A percentile compares a stretch with the other conserved stretches of the same genome.
These are phyloP conservation scores for Trissolcus basalis DNA, from an alignment of 1,140 invertebrate species.

Conservation along the genomic window DNA sequence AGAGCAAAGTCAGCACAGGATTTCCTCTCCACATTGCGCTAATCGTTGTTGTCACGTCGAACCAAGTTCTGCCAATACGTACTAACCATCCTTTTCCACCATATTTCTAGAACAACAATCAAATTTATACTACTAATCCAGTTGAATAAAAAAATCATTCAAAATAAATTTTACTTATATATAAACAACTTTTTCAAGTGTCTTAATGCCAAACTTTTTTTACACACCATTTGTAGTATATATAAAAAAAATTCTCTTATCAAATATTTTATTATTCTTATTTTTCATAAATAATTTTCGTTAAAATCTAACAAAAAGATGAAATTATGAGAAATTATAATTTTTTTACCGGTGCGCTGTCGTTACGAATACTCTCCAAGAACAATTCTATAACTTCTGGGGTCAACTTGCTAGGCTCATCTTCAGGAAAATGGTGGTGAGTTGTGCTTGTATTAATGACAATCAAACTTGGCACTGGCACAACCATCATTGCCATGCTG, in stretches of 20 bases:
- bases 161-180: too few relatives aligned
- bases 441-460: slow-evolving; percentile 93
- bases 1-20: slow-evolving; percentile 89
- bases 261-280: too few relatives aligned
- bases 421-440: slow-evolving; percentile 92
- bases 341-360: slow-evolving; percentile 81
- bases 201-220: too few relatives aligned
- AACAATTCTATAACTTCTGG: slow-evolving; percentile 87
- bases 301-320: too few relatives aligned
- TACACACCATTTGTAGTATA: too few relatives aligned
- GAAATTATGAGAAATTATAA: too few relatives aligned
- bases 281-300: too few relatives aligned
- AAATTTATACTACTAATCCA: too few relatives aligned
- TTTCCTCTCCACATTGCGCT: slow-evolving; percentile 93
- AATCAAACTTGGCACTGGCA: slow-evolving; percentile 89
- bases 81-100: slow-evolving; percentile 87
- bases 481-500: slow-evolving; percentile 90
- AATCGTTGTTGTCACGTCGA: slow-evolving; percentile 84
- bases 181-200: too few relatives aligned
- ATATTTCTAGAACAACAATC: slow-evolving; percentile 82
- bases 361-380: slow-evolving; percentile 84
- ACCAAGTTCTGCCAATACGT: slow-evolving; percentile 84
- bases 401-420: slow-evolving; percentile 87
- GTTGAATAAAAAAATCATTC: too few relatives aligned
- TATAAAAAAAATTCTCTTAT: too few relatives aligned